Evolutionary conservation across 2,113 vertebrate species (phyloP).

Genomic region (Cercopithecus mona): DNA sequence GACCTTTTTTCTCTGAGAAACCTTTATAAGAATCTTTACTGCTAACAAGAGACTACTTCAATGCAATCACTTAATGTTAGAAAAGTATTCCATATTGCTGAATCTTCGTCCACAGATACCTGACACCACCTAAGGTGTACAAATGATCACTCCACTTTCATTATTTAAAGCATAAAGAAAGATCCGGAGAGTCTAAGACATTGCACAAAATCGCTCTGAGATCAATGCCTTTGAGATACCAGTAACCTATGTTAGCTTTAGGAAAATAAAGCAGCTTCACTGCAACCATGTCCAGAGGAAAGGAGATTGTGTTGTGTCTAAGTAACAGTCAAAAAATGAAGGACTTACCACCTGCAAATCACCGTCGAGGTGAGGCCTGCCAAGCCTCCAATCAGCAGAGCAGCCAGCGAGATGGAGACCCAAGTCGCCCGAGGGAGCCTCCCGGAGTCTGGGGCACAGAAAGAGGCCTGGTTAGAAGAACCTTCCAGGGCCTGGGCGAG

Average conservation of each 20-base stretch:
- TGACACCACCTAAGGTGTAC: accelerated
- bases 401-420: constrained; percentile 72
- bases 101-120: not conserved
- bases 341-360: constrained; percentile 69
- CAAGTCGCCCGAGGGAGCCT: constrained; percentile 58
- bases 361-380: constrained; percentile 48
- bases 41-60: not conserved
- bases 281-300: not conserved
- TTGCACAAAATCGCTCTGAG: not conserved
- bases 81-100: not conserved
- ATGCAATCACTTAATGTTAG: not conserved
- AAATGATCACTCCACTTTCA: accelerated
- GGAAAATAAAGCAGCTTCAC: not conserved
- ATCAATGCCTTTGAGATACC: not conserved
- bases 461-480: accelerated
- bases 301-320: not conserved
- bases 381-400: constrained; percentile 40
- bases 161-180: not conserved
- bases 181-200: not conserved
- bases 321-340: not conserved
- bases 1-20: not conserved
- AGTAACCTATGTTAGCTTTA: not conserved
- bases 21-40: not conserved
- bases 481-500: accelerated
- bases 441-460: constrained; percentile 66